Evolutionary conservation across 2,797 vertebrate species (phyloP).

Genomic region (Todus mexicanus): DNA sequence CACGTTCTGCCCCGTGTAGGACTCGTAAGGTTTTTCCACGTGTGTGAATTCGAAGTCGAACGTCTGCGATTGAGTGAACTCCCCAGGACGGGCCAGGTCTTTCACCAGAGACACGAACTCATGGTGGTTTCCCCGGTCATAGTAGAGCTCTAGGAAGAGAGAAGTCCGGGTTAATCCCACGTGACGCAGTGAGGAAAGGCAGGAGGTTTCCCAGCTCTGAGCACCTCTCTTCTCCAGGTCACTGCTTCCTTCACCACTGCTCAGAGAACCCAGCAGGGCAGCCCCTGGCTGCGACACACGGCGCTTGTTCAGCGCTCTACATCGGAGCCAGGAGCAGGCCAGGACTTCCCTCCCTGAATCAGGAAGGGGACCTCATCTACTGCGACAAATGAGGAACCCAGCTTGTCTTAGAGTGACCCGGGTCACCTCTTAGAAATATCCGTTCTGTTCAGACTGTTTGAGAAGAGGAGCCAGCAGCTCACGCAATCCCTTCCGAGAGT

Average conservation of each 20-base stretch:
- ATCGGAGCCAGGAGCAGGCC: not conserved
- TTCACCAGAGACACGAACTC: slow-evolving; percentile 98
- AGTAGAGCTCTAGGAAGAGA: slow-evolving; percentile 87
- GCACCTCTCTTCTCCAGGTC: not conserved
- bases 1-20: slow-evolving; percentile 98
- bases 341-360: not conserved
- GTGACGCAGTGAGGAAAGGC: not conserved
- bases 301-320: not conserved
- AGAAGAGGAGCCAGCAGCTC: not conserved
- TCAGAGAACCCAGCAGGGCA: not conserved
- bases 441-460: not conserved
- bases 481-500: not conserved
- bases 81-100: slow-evolving; percentile 93
- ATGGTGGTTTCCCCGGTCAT: slow-evolving; percentile 97
- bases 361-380: not conserved
- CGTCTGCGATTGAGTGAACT: slow-evolving; percentile 93
- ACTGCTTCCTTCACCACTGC: not conserved
- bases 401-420: not conserved
- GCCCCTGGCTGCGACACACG: not conserved
- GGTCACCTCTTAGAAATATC: not conserved
- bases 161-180: not conserved
- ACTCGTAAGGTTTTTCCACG: slow-evolving; percentile 97
- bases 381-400: not conserved
- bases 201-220: not conserved
- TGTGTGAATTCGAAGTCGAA: slow-evolving; percentile 99